These are phyloP conservation scores for Sitta europaea DNA, from an alignment of 2,113 vertebrate species.

Conservation along the genomic window DNA sequence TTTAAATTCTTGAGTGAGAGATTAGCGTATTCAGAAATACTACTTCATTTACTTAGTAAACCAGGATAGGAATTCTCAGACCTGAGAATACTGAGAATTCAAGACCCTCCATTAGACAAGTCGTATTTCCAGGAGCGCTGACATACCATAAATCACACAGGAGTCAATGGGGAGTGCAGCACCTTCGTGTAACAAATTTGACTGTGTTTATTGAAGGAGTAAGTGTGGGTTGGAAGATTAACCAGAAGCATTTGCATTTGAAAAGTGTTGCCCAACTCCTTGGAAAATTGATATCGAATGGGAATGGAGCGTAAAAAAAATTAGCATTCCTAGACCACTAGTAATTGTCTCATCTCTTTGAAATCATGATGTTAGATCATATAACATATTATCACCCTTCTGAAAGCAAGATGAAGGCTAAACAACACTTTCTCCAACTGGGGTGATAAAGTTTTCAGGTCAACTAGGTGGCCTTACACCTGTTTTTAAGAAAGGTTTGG, in stretches of 20 bases:
- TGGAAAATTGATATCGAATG: background rate
- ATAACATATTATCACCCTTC: background rate
- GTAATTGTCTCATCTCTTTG: background rate
- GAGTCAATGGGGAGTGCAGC: background rate
- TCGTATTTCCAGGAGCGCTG: background rate
- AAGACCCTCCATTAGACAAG: background rate
- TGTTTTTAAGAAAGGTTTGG: background rate
- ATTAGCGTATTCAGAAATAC: background rate
- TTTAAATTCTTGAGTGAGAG: constrained; percentile 41
- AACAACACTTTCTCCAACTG: background rate
- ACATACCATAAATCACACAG: background rate
- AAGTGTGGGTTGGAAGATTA: background rate
- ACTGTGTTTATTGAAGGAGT: background rate
- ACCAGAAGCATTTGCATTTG: background rate
- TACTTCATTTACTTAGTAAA: background rate
- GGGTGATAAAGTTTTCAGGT: background rate
- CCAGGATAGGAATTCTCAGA: background rate
- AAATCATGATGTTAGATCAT: background rate
- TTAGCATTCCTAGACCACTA: background rate
- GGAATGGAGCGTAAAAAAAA: background rate
- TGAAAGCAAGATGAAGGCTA: background rate
- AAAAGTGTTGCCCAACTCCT: background rate
- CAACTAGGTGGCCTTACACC: background rate
- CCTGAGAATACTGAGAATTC: background rate
- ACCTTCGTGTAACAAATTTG: background rate